These are phyloP conservation scores for Apis laboriosa DNA, from an alignment of 1,140 invertebrate species.

Conservation along the genomic window DNA sequence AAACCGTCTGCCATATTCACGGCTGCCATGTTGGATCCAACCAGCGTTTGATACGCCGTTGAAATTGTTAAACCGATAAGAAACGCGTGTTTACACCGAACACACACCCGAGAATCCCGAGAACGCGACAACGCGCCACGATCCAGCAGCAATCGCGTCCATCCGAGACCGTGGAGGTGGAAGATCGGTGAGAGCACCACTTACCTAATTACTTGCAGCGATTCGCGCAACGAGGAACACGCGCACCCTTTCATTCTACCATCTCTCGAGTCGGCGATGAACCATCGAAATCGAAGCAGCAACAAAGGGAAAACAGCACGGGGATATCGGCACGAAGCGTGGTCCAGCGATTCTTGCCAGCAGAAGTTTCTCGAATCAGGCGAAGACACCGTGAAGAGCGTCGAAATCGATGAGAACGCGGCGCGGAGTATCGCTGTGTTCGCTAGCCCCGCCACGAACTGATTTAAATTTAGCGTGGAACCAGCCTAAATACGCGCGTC, in stretches of 20 bases:
- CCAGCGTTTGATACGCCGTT: background rate
- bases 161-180: background rate
- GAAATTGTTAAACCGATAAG: background rate
- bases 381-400: background rate
- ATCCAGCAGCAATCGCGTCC: no score
- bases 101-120: background rate
- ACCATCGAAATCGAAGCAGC: background rate
- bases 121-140: no score
- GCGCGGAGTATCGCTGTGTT: slow-evolving; percentile 35
- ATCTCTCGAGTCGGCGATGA: background rate
- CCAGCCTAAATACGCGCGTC: slow-evolving; percentile 52
- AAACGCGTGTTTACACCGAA: background rate
- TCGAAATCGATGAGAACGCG: slow-evolving; percentile 32
- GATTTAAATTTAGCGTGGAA: slow-evolving; percentile 59
- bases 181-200: background rate
- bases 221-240: background rate
- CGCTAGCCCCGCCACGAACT: slow-evolving; percentile 45
- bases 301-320: no score
- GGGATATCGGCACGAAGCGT: no score
- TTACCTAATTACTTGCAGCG: background rate
- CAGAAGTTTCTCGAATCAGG: slow-evolving; percentile 44
- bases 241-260: background rate
- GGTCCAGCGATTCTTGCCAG: background rate
- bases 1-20: no score
- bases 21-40: background rate